Percentiles rank a stretch among this genome's conserved stretches.
These are phyloP conservation scores for Drosophila oshimai DNA, from an alignment of 1,140 invertebrate genomes.

Conservation along the genomic window DNA sequence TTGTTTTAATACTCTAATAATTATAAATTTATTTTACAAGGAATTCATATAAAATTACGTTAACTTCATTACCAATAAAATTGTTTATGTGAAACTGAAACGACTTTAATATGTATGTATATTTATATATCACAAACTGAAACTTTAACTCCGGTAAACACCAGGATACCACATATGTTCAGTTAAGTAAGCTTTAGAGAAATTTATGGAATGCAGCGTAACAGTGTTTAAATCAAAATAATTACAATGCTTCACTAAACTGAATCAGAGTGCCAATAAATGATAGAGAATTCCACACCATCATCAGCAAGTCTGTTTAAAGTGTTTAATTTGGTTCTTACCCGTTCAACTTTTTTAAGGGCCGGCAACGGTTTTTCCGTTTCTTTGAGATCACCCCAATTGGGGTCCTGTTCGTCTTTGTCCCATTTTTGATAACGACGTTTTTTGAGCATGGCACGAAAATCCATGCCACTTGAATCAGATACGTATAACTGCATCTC, in stretches of 20 bases:
- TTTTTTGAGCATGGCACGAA: constrained; percentile 98
- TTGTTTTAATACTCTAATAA: constrained; percentile 2
- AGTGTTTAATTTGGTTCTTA: constrained; percentile 83
- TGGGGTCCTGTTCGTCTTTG: constrained; percentile 93
- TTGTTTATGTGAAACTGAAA: background rate
- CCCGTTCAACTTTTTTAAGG: constrained; percentile 96
- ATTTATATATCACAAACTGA: background rate
- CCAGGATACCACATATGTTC: background rate
- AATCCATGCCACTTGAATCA: constrained; percentile 98
- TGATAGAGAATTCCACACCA: background rate
- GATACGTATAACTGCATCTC: constrained; percentile 98
- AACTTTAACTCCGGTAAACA: constrained; percentile 1
- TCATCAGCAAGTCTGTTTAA: background rate
- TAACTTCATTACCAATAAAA: background rate
- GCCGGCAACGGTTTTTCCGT: constrained; percentile 92
- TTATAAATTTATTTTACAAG: background rate
- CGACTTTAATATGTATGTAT: background rate
- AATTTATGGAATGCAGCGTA: background rate
- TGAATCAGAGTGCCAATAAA: constrained; percentile 17
- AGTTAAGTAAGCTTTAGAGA: background rate
- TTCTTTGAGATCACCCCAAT: constrained; percentile 97
- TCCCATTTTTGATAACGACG: constrained; percentile 97
- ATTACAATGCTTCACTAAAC: background rate
- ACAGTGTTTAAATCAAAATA: too few species aligned
- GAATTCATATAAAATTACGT: too few species aligned